phyloP scores from a whole-genome alignment of 2,888 invertebrate species.

The Pilophorus perplexus region DNA sequence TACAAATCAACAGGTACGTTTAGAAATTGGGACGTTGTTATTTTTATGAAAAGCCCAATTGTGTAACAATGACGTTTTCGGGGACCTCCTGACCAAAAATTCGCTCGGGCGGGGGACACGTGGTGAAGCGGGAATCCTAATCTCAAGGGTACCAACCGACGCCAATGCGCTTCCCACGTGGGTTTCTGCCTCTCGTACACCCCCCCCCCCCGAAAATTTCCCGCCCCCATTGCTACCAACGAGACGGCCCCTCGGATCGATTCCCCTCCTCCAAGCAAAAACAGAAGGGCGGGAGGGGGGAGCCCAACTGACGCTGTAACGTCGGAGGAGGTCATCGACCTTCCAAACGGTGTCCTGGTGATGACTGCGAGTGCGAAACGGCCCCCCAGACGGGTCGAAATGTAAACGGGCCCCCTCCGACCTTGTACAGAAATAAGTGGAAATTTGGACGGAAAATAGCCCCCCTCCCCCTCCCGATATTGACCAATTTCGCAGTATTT shows the following conservation, averaged over 20 bases:
- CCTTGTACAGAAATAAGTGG: neutral
- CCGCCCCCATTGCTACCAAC: neutral
- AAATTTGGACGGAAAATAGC: too few species aligned
- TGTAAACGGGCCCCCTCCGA: neutral
- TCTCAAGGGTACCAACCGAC: neutral
- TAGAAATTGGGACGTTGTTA: too few species aligned
- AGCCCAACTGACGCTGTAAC: constrained; percentile 2
- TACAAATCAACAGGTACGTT: too few species aligned
- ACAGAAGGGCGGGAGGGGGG: too few species aligned
- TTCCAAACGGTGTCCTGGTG: neutral
- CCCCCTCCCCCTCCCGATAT: too few species aligned
- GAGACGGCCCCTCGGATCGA: neutral
- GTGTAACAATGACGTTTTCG: too few species aligned
- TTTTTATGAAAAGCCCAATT: too few species aligned
- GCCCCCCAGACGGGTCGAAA: too few species aligned
- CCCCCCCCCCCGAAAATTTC: too few species aligned
- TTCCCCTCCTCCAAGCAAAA: neutral
- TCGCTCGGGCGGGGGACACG: neutral
- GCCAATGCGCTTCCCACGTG: too few species aligned
- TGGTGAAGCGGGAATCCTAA: neutral
- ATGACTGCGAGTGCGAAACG: constrained; percentile 11
- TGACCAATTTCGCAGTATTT: too few species aligned
- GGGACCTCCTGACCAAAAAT: neutral
- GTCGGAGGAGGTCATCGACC: constrained; percentile 1
- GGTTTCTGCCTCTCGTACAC: too few species aligned